Evolutionary conservation across 2,797 vertebrate species (phyloP).

Genomic region (Danio kyathit): DNA sequence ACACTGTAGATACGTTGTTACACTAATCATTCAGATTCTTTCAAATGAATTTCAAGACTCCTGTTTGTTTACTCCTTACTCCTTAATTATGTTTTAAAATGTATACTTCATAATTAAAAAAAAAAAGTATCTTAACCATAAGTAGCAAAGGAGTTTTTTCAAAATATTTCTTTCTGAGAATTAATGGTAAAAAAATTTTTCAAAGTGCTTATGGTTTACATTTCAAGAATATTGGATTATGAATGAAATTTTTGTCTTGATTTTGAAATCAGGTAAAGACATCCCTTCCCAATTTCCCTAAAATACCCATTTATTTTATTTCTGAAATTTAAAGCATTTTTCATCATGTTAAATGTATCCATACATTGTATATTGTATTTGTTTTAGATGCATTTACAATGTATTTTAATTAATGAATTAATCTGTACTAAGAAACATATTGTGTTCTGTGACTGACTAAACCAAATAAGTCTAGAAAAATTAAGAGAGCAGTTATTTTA

Average conservation of each 20-base stretch:
- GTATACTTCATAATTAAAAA: not conserved
- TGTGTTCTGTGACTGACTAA: too few relatives aligned
- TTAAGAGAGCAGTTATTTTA: too few relatives aligned
- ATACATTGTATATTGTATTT: not conserved
- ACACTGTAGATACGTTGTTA: not conserved
- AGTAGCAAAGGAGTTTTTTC: not conserved
- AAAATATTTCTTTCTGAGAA: not conserved
- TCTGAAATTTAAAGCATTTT: not conserved
- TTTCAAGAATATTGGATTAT: not conserved
- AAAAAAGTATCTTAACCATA: not conserved
- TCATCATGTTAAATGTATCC: not conserved
- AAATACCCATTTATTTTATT: not conserved
- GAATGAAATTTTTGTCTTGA: not conserved
- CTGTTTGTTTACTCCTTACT: too few relatives aligned
- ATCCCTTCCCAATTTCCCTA: not conserved
- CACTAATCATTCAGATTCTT: not conserved
- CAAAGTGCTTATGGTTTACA: not conserved
- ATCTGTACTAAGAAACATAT: not conserved
- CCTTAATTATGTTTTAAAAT: not conserved
- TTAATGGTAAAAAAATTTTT: not conserved
- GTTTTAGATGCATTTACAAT: conserved; percentile 1
- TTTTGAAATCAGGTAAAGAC: too few relatives aligned
- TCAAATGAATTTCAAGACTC: not conserved
- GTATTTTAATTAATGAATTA: not conserved
- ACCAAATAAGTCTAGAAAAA: too few relatives aligned